Evolutionary conservation across 2,113 vertebrate species (phyloP), one percentile per base, ranked within the genome.

Genomic region (Murina feae): DNA sequence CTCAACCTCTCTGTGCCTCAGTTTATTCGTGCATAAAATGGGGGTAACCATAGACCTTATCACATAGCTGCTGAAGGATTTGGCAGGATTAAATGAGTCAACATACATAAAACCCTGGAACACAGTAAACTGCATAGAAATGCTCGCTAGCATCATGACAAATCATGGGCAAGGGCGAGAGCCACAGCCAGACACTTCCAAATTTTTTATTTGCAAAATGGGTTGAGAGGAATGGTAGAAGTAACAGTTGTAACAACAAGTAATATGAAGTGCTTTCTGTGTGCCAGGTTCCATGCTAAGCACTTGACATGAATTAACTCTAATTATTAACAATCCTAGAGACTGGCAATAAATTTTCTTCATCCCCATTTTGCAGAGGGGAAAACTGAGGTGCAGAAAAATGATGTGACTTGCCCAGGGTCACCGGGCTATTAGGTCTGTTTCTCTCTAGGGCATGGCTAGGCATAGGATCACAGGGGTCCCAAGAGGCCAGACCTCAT

Each of bases 121-220:
- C 28, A 53, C n/a, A 79, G 42, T 35, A 83, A 85, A 7, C 14
- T 81, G 25, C 81, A 11, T 6, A 21, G 18, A 71, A 55, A 58
- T 28, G 23, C 28, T 72, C 14, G 47, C 55, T 72, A 30, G 42
- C 83, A 87, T 37, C 25, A 82, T 75, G 55, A 86, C 42, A 75
- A 72, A 51, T 53, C 25, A 2, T 30, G n/a, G 21, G 37, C 37
- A 39, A 28, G 58, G n/a, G 66, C 30, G 42, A 81, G 14, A 85
- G 80, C 21, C 53, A 25, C 10, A n/a, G 5, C 85, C 65, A 80
- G 63, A 66, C 4, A 37, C 75, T 58, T 84, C 47, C 25, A 17
- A 39, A 75, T 47, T 78, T 91, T 55, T 87, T 28, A 60, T 53
- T 78, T 93, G 68, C 68, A 95, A 65, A 88, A 85, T 86, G 44